Conservation (phyloP, 2,797 vertebrate genomes). For the Podarcis siculus region DNA sequence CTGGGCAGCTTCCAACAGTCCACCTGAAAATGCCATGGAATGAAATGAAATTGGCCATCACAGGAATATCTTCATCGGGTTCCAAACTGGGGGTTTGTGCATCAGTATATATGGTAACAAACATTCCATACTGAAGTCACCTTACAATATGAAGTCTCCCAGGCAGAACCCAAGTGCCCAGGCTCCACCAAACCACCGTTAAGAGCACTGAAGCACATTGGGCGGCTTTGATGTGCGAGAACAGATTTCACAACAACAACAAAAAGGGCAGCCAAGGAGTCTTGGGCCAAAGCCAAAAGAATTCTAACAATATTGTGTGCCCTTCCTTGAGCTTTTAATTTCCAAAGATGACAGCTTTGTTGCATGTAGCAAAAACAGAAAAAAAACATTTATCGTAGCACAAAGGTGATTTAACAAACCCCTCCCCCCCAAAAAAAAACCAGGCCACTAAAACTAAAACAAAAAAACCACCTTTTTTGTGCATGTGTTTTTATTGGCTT, state of each 20-base stretch:
- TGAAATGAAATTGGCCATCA: background rate
- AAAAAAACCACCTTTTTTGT: conserved; percentile 44
- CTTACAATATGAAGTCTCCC: conserved; percentile 17
- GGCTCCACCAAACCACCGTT: conserved; percentile 18
- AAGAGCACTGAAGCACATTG: conserved; percentile 19
- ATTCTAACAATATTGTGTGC: conserved; percentile 37
- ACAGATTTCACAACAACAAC: conserved; percentile 26
- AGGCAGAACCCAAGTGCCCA: conserved; percentile 35
- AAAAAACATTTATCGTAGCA: conserved; percentile 23
- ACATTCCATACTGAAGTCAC: conserved; percentile 1
- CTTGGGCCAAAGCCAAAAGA: conserved; percentile 30
- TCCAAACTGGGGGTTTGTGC: background rate
- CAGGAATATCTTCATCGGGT: conserved; percentile 7
- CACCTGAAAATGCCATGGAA: background rate
- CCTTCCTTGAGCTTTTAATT: conserved; percentile 40
- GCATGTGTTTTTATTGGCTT: conserved; percentile 66
- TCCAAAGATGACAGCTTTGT: conserved; percentile 40
- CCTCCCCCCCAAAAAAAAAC: background rate
- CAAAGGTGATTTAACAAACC: conserved; percentile 29
- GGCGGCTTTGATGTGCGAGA: conserved; percentile 11
- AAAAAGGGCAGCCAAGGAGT: conserved; percentile 37
- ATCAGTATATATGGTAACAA: conserved; percentile 17
- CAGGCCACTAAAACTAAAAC: conserved; percentile 35
- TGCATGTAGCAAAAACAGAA: background rate
- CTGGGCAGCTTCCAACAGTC: no score